Base-by-base conservation (phyloP, 2,888 invertebrate genomes). In the Plagodis dolabraria region DNA sequence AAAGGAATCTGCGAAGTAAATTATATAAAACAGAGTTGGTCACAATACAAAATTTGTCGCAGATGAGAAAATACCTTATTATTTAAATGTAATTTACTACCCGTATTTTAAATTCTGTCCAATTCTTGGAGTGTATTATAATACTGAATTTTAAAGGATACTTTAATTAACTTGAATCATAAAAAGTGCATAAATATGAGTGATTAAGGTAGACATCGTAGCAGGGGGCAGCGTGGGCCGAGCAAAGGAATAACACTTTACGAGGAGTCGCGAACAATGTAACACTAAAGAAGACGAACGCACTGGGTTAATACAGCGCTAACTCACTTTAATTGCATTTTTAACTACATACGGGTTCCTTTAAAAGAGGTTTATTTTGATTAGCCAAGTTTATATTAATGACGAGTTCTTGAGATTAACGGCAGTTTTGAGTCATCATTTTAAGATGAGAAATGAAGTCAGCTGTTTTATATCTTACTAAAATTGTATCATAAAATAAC, bases 141-240 rank as follows among this genome's bases (percentile, higher is more conserved):
- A 50, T 49, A 53, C 52, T n/a, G 77, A 71, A 72, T 69, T 79
- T 74, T 72, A 80, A 77, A 80, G 79, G 79, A 79, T 78, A 77
- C 78, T 84, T 85, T 85, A 79, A 86, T 86, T 85, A 85, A 76
- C 72, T 80, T 72, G 57, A 54, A 58, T 77, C 81, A 83, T 88
- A 88, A 89, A 88, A 86, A 74, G 74, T 80, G 76, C 83, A 89
- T 89, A 89, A 89, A 89, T 83, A 80, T 83, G 83, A 86, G 82
- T 86, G 86, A 91, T 89, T 85, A 87, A 87, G 82, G 85, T 76
- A 82, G 84, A 83, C 79, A 82, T 80, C 86, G 70, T 79, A 69
- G 83, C 84, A 73, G 86, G 86, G 75, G 85, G 82, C 66, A 70
- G 71, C 64, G 71, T 71, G 77, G 76, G 77, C 74, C 71, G 70